phyloP scores from a whole-genome alignment of 2,888 invertebrate species.

The Spodoptera littoralis region DNA sequence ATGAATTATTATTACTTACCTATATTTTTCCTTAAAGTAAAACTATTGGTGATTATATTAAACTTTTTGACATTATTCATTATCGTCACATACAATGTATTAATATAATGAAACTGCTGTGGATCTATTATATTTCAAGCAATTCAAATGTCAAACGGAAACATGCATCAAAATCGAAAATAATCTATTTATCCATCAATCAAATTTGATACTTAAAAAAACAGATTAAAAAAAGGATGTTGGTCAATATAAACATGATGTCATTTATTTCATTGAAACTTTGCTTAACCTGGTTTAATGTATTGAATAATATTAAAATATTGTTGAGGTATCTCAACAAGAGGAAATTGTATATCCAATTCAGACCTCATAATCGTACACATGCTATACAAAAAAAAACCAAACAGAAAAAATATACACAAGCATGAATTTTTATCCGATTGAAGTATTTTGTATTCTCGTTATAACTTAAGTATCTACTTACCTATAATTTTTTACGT shows the following conservation, averaged over 20 bases:
- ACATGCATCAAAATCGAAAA: slow-evolving; percentile 8
- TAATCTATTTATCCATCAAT: slow-evolving; percentile 19
- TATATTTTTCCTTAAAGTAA: not conserved
- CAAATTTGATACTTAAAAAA: slow-evolving; percentile 21
- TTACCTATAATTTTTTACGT: no score
- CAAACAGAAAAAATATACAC: no score
- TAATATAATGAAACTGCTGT: not conserved
- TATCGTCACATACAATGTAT: not conserved
- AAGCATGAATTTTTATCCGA: no score
- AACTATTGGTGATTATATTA: not conserved
- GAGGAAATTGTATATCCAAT: no score
- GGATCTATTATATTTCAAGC: not conserved
- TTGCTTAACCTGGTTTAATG: not conserved
- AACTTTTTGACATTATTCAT: not conserved
- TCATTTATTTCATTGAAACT: slow-evolving; percentile 28
- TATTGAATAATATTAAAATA: not conserved
- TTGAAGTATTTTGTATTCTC: no score
- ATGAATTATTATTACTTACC: not conserved
- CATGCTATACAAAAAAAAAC: no score
- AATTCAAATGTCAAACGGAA: slow-evolving; percentile 26
- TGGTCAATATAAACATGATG: slow-evolving; percentile 8
- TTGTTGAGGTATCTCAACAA: no score
- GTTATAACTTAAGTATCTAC: no score
- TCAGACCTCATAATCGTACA: no score
- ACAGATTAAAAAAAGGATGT: slow-evolving; percentile 15